These are phyloP conservation scores for Drosophila subsilvestris DNA, from an alignment of 2,888 invertebrate species.

Conservation along the genomic window DNA sequence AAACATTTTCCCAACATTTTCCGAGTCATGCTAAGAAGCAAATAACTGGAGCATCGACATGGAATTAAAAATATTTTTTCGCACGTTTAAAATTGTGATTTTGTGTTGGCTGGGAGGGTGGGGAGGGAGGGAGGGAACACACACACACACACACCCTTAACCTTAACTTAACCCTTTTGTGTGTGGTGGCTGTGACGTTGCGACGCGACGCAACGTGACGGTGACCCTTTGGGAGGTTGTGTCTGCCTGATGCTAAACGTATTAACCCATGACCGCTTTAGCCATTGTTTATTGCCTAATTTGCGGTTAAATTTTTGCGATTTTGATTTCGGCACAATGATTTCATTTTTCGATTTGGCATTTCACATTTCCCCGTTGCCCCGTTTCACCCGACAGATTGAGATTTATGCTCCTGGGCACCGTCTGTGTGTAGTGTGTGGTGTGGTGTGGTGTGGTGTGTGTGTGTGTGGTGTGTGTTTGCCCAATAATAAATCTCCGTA, in stretches of 20 bases:
- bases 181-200: slow-evolving; percentile 22
- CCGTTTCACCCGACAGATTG: slow-evolving; percentile 59
- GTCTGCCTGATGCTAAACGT: slow-evolving; percentile 64
- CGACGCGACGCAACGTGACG: no score
- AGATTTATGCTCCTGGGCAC: slow-evolving; percentile 59
- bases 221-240: slow-evolving; percentile 34
- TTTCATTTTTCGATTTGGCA: slow-evolving; percentile 48
- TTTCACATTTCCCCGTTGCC: neutral
- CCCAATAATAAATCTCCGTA: slow-evolving; percentile 53
- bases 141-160: no score
- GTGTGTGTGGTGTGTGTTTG: slow-evolving; percentile 33
- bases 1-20: neutral
- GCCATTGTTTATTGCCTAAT: slow-evolving; percentile 74
- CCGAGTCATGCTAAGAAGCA: neutral
- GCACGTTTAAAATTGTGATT: slow-evolving; percentile 31
- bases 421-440: no score
- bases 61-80: slow-evolving; percentile 21
- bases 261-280: slow-evolving; percentile 77
- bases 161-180: slow-evolving; percentile 35
- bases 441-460: no score
- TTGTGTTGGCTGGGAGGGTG: neutral
- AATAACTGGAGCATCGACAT: slow-evolving; percentile 16
- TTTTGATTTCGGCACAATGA: slow-evolving; percentile 63
- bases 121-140: neutral
- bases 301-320: slow-evolving; percentile 63